phyloP scores from a whole-genome alignment of 2,797 vertebrate species.

The Chaenodraco wilsoni region DNA sequence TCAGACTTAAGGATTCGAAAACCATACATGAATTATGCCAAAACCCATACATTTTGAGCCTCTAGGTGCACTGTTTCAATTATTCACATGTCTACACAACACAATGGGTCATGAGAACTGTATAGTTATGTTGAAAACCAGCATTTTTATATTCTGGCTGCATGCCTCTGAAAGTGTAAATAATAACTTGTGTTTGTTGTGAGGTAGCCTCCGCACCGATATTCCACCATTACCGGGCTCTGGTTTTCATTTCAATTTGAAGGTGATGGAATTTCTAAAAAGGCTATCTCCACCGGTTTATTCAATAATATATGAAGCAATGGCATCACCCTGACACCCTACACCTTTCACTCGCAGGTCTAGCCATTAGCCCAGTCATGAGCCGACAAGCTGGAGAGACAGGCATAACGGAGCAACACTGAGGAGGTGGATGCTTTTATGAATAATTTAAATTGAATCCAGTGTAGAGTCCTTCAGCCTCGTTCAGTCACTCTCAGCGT shows the following conservation, averaged over 20 bases:
- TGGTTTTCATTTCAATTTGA: conserved; percentile 41
- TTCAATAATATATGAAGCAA: conserved; percentile 80
- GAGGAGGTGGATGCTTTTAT: conserved; percentile 56
- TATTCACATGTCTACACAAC: background rate
- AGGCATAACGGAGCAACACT: conserved; percentile 42
- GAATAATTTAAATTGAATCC: conserved; percentile 77
- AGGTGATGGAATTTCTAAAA: conserved; percentile 68
- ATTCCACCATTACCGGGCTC: conserved; percentile 16
- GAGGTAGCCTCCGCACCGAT: background rate
- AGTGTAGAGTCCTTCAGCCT: conserved; percentile 41
- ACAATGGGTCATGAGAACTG: conserved; percentile 14
- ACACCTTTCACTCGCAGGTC: conserved; percentile 59
- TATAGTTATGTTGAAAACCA: conserved; percentile 3
- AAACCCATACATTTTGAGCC: conserved; percentile 19
- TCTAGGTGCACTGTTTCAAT: background rate
- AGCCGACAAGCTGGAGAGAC: conserved; percentile 51
- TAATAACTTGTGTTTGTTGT: conserved; percentile 37
- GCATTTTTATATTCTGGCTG: conserved; percentile 24
- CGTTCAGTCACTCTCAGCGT: conserved; percentile 46
- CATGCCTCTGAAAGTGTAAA: conserved; percentile 19
- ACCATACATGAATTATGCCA: conserved; percentile 39
- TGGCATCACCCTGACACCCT: conserved; percentile 70
- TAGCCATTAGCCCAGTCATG: conserved; percentile 48
- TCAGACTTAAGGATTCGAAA: conserved; percentile 27
- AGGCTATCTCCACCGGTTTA: conserved; percentile 32